A percentile compares a stretch with the other conserved stretches of the same genome.
Evolutionary conservation across 2,888 invertebrate species (phyloP).

Genomic region (Rotaria magnacalcarata): DNA sequence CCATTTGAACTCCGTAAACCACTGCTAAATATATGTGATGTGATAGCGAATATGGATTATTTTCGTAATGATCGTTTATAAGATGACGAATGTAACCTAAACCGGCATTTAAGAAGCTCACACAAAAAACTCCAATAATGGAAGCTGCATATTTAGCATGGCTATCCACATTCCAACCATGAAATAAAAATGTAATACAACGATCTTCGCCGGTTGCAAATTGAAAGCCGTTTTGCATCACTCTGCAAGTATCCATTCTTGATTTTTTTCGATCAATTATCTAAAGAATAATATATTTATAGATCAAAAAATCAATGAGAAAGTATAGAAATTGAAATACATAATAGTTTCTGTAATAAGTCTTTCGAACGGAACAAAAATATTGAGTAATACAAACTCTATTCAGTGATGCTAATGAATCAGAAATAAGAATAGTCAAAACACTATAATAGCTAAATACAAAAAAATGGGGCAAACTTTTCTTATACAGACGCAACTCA

Average conservation of each 20-base stretch:
- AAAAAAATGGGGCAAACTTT: too few species aligned
- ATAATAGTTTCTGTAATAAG: too few species aligned
- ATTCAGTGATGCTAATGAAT: too few species aligned
- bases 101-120: neutral
- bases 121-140: neutral
- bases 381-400: too few species aligned
- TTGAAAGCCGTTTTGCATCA: neutral
- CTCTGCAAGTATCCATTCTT: neutral
- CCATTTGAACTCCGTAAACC: neutral
- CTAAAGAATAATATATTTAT: too few species aligned
- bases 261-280: too few species aligned
- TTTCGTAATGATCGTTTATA: neutral
- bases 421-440: too few species aligned
- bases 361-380: too few species aligned
- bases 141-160: neutral
- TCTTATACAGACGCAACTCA: too few species aligned
- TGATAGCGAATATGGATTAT: neutral
- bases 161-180: neutral
- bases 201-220: neutral
- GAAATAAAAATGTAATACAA: neutral
- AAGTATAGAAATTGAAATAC: too few species aligned
- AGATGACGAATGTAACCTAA: neutral
- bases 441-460: too few species aligned
- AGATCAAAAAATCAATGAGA: too few species aligned
- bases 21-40: neutral